Percentiles rank a stretch among this genome's conserved stretches.
Evolutionary conservation across 2,888 invertebrate genomes (phyloP).

Genomic region (Zaprionus obscuricornis): DNA sequence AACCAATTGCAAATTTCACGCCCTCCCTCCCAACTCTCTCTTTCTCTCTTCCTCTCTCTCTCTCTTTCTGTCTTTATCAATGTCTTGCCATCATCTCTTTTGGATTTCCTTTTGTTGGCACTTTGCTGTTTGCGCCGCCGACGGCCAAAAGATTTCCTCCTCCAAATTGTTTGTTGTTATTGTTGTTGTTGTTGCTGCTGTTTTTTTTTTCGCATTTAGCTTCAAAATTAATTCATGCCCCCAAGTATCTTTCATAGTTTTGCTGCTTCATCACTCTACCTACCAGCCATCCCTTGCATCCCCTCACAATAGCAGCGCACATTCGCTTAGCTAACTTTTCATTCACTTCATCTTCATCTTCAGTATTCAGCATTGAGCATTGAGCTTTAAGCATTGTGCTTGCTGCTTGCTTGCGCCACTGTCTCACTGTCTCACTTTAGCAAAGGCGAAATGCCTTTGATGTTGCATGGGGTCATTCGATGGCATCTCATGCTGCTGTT

Average conservation of each 20-base stretch:
- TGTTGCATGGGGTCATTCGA: conserved; percentile 25
- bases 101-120: conserved; percentile 34
- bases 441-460: conserved; percentile 46
- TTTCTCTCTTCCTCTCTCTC: background rate
- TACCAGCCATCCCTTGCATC: background rate
- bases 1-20: conserved; percentile 21
- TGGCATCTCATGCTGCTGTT: background rate
- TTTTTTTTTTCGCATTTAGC: conserved; percentile 51
- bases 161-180: conserved; percentile 46
- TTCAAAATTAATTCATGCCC: conserved; percentile 56
- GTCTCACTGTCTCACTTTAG: too few relatives aligned
- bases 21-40: background rate
- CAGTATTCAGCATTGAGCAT: too few relatives aligned
- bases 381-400: too few relatives aligned
- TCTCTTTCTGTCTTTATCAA: background rate
- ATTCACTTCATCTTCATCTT: too few relatives aligned
- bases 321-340: too few relatives aligned
- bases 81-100: background rate
- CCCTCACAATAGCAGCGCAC: too few relatives aligned
- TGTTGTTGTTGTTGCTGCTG: too few relatives aligned
- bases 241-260: conserved; percentile 45
- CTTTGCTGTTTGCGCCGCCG: conserved; percentile 30
- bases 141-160: conserved; percentile 42
- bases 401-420: background rate
- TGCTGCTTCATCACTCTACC: background rate